A percentile compares a stretch with the other conserved stretches of the same genome.
Conservation (phyloP, 2,113 vertebrate species). For the Toxotes chatareus region DNA sequence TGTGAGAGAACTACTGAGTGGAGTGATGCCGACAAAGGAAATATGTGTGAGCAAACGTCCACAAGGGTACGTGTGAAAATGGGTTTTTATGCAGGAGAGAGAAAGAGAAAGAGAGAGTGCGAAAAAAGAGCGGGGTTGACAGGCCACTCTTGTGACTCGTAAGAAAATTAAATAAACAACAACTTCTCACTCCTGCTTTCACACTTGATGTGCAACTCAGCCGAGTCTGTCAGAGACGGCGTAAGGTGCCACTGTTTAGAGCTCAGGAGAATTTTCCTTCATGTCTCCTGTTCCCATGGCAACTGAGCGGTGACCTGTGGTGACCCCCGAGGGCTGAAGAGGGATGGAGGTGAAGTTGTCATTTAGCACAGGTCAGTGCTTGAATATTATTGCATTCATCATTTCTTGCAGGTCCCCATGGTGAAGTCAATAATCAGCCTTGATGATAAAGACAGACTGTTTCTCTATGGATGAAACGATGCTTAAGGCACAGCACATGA, state of each 20-base stretch:
- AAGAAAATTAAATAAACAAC: conserved; percentile 81
- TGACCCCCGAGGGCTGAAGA: conserved; percentile 53
- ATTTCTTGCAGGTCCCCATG: not conserved
- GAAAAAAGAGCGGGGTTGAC: conserved; percentile 64
- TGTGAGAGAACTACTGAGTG: conserved; percentile 40
- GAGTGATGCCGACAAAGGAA: conserved; percentile 62
- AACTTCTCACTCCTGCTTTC: conserved; percentile 80
- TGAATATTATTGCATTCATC: conserved; percentile 29
- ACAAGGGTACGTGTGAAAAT: conserved; percentile 66
- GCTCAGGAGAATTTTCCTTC: conserved; percentile 67
- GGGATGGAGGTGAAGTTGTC: conserved; percentile 53
- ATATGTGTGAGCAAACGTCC: conserved; percentile 70
- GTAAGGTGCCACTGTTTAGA: conserved; percentile 72
- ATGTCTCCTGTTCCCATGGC: conserved; percentile 74
- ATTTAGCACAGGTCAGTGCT: conserved; percentile 50
- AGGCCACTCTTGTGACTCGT: conserved; percentile 71
- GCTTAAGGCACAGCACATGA: not conserved
- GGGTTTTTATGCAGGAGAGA: conserved; percentile 47
- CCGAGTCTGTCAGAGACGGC: conserved; percentile 66
- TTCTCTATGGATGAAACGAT: not conserved
- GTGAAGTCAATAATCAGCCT: conserved; percentile 17
- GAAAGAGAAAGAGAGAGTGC: conserved; percentile 49
- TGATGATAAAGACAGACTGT: not conserved
- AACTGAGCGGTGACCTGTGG: conserved; percentile 67
- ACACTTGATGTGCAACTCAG: conserved; percentile 79